Evolutionary conservation across 2,113 vertebrate species (phyloP), one percentile per base, ranked within the genome.

Genomic region (Diadophis punctatus): DNA sequence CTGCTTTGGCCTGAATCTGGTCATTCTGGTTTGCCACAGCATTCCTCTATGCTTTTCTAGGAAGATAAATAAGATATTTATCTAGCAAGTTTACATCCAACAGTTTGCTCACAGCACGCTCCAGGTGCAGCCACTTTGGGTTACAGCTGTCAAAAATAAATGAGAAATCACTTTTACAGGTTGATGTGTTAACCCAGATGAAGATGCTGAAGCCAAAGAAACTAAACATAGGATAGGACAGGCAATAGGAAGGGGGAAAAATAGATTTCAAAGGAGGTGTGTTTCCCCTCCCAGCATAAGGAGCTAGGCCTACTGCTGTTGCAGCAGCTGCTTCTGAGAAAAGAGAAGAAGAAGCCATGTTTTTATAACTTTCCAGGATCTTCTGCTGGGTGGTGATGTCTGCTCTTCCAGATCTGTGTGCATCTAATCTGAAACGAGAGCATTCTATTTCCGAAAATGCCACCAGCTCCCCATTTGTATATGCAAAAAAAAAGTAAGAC

Each of bases 211-310:
- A n/a, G 34, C 52, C 90, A 5, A 58, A 4, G 1, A 7, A 2
- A 43, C 6, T 10, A 22, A 0, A n/a, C 90, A 30, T 0, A 0
- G 0, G 85, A 0, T 85, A 56, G 55, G 5, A 49, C 46, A 0
- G 30, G 27, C 43, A 90, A 60, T 60, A 90, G 68, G 1, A 4
- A 0, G 0, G 56, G 22, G 85, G 16, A 18, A 86, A 39, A 25
- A 3, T 1, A 23, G 1, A 63, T 23, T 16, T 43, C 58, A 9
- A 1, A 27, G 52, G 34, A 68, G 27, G n/a, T 23, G 11, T 2
- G 5, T 27, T 48, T 48, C 30, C 18, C 3, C 3, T 0, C 60
- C 1, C 56, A 1, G 1, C 0, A 55, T 2, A 46, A 6, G 52
- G 85, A 18, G 2, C 53, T 52, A 23, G 8, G 86, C n/a, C 63